A percentile compares a stretch with the other conserved stretches of the same genome.
phyloP scores from a whole-genome alignment of 1,140 invertebrate species.

The Dreissena rostriformis region DNA sequence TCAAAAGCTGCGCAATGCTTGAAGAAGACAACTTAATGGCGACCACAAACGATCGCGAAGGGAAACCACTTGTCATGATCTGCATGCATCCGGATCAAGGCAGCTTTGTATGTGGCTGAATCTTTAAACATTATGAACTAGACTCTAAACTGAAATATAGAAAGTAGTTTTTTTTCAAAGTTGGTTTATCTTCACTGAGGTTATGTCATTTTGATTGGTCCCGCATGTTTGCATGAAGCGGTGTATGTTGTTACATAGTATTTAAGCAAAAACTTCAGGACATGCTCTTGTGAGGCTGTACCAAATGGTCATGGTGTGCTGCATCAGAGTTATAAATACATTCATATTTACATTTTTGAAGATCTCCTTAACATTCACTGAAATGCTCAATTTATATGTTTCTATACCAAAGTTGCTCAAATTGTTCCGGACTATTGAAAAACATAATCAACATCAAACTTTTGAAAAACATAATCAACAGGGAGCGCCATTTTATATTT shows the following conservation, averaged over 20 bases:
- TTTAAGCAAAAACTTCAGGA: constrained; percentile 52
- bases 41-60: constrained; percentile 62
- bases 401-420: too few species aligned
- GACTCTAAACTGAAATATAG: not conserved
- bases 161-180: not conserved
- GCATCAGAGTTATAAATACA: too few species aligned
- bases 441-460: too few species aligned
- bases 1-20: constrained; percentile 70
- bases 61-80: constrained; percentile 73
- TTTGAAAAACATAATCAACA: too few species aligned
- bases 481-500: too few species aligned
- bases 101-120: constrained; percentile 67
- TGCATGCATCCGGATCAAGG: constrained; percentile 73
- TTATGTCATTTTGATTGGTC: constrained; percentile 41
- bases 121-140: not conserved
- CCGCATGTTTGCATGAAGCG: constrained; percentile 69
- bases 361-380: too few species aligned
- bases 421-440: too few species aligned
- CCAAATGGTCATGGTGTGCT: not conserved
- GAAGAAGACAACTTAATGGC: constrained; percentile 59
- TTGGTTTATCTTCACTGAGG: constrained; percentile 8
- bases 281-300: not conserved
- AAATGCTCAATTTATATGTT: too few species aligned
- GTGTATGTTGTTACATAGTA: constrained; percentile 20
- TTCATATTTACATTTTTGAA: too few species aligned